Evolutionary conservation across 53 echinoderm and acorn worm genomes (phyloP), one percentile per base, ranked within the genome.

Genomic region (Arbacia lixula): DNA sequence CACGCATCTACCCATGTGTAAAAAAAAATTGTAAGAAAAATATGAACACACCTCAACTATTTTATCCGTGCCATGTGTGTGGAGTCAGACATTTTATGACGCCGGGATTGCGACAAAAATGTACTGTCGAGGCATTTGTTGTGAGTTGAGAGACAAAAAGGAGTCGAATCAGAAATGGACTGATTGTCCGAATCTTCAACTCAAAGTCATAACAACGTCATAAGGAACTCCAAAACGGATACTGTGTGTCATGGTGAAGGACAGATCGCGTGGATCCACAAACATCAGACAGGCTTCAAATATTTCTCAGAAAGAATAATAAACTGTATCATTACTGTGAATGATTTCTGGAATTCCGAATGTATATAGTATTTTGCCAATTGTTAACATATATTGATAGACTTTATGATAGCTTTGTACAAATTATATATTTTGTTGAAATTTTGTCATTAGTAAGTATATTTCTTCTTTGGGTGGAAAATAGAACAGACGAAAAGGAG

Each of bases 211-310:
- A 36, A 56, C 10, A 77, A 29, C 22, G 56, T 58, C 56, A 57
- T 57, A 77, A 81, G 28, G 82, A 81, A 81, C 82, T 81, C 82
- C 49, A 49, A n/a, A 34, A 60, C 64, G 82, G 82, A 81, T 63
- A n/a, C 29, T 63, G 82, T 81, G 82, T 81, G 82, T 81, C 82
- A 81, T 81, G 34, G n/a, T n/a, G n/a, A n/a, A n/a, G n/a, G n/a
- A n/a, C n/a, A n/a, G n/a, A n/a, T n/a, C n/a, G n/a, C n/a, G n/a
- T n/a, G n/a, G n/a, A n/a, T n/a, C n/a, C n/a, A n/a, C n/a, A n/a
- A n/a, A n/a, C n/a, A n/a, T n/a, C n/a, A n/a, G n/a, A n/a, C n/a
- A n/a, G n/a, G n/a, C n/a, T n/a, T n/a, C n/a, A n/a, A n/a, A n/a
- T n/a, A n/a, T n/a, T n/a, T n/a, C n/a, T n/a, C n/a, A n/a, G n/a